A percentile compares a stretch with the other conserved stretches of the same genome.
phyloP scores from a whole-genome alignment of 92 coral and sea anemone genomes.

The Pocillopora grandis region DNA sequence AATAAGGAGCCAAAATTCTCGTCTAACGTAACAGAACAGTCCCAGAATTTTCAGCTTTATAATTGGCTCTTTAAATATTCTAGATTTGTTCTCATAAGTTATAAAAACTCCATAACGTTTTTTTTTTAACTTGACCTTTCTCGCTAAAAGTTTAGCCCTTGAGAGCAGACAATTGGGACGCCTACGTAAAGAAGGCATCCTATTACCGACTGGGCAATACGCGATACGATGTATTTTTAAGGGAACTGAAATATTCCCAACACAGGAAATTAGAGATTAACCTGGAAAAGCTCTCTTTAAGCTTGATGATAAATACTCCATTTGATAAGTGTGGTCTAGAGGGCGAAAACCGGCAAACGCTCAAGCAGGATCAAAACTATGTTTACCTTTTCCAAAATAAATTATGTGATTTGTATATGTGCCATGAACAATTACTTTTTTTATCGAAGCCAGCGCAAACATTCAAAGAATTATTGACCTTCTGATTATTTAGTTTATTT shows the following conservation, averaged over 20 bases:
- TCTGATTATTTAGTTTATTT: neutral
- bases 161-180: no score
- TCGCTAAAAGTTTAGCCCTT: no score
- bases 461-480: neutral
- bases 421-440: neutral
- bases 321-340: neutral
- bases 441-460: neutral
- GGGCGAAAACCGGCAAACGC: neutral
- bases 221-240: neutral
- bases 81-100: no score
- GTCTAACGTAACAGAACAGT: neutral
- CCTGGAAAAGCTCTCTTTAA: constrained; percentile 21
- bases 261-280: constrained; percentile 45
- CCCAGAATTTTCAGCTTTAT: neutral
- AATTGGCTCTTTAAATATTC: neutral
- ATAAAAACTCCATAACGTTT: no score
- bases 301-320: constrained; percentile 14
- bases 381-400: neutral
- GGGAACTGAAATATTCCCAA: neutral
- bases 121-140: no score
- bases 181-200: no score
- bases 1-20: constrained; percentile 41
- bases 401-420: neutral
- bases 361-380: neutral
- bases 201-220: no score